Conservation (phyloP, 2,797 vertebrate genomes). For the Hipposideros larvatus region DNA sequence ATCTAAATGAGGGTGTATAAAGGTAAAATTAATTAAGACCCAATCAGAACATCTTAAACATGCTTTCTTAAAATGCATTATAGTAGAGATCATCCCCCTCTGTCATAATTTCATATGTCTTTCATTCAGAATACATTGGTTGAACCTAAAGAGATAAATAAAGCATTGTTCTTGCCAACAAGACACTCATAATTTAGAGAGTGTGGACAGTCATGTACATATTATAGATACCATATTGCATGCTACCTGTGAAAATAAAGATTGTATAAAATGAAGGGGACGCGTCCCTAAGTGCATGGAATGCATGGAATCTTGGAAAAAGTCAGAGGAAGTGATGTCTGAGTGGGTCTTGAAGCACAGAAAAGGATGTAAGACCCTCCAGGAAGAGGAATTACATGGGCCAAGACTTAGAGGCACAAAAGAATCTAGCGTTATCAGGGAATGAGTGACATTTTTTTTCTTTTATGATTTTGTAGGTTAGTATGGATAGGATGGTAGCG, state of each 20-base stretch:
- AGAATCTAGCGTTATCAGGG: neutral
- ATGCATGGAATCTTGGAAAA: neutral
- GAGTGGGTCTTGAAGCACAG: neutral
- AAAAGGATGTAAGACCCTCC: neutral
- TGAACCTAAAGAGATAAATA: neutral
- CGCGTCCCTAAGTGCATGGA: neutral
- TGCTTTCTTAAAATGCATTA: neutral
- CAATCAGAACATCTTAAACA: neutral
- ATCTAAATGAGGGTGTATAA: neutral
- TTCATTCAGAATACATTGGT: neutral
- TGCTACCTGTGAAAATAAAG: neutral
- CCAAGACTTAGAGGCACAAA: neutral
- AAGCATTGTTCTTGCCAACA: neutral
- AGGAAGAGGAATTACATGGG: neutral
- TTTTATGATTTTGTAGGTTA: neutral
- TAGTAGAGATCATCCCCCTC: neutral
- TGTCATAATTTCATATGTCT: neutral
- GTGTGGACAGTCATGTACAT: neutral
- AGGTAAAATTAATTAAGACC: conserved; percentile 20
- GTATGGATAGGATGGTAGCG: neutral
- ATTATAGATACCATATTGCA: neutral
- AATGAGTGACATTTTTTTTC: neutral
- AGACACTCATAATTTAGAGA: neutral
- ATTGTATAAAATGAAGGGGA: neutral
- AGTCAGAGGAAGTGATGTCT: neutral